These are phyloP conservation scores for Chrysotoxum bicinctum DNA, from an alignment of 2,888 invertebrate genomes.

Conservation along the genomic window DNA sequence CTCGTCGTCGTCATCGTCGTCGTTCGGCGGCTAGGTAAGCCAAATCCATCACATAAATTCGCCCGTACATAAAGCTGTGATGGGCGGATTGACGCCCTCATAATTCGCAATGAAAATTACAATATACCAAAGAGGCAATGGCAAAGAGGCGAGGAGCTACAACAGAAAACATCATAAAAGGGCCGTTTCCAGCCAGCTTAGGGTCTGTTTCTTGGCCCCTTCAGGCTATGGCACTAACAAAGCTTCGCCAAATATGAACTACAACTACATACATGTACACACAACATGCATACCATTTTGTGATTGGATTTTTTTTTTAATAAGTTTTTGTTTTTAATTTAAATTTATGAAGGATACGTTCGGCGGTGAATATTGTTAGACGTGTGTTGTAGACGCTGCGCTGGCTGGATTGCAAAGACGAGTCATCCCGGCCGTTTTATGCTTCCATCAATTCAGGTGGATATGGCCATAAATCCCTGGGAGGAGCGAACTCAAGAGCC, in stretches of 20 bases:
- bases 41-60: constrained; percentile 71
- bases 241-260: constrained; percentile 50
- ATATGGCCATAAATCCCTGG: constrained; percentile 72
- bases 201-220: constrained; percentile 44
- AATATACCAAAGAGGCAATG: neutral
- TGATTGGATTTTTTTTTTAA: constrained; percentile 65
- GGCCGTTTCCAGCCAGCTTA: constrained; percentile 49
- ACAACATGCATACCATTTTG: constrained; percentile 50
- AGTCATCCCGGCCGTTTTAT: constrained; percentile 59
- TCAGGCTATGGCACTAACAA: constrained; percentile 40
- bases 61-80: constrained; percentile 70
- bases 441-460: constrained; percentile 71
- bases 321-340: constrained; percentile 72
- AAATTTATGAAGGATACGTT: constrained; percentile 69
- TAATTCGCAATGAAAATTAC: constrained; percentile 71
- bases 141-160: constrained; percentile 6
- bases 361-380: constrained; percentile 57
- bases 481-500: constrained; percentile 56
- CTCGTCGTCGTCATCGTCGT: neutral
- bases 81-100: constrained; percentile 73
- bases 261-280: constrained; percentile 26
- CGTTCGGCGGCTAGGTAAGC: constrained; percentile 35
- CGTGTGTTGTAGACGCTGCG: constrained; percentile 7
- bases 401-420: constrained; percentile 29
- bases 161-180: constrained; percentile 64